Evolutionary conservation across 2,797 vertebrate species (phyloP).

Genomic region (Myotis vivesi): DNA sequence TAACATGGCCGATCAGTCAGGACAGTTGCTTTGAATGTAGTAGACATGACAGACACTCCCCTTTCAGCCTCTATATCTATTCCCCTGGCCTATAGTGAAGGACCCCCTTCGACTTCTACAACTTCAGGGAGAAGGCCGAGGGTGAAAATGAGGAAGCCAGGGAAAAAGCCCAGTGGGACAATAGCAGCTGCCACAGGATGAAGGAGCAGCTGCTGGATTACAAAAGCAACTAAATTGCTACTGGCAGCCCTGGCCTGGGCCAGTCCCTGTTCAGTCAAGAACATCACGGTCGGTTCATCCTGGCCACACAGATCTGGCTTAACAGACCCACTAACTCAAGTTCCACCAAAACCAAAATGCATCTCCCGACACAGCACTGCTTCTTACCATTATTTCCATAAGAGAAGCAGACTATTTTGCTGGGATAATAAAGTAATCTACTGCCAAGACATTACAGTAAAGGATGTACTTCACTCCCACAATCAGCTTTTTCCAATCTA

Average conservation of each 20-base stretch:
- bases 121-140: background rate
- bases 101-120: background rate
- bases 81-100: background rate
- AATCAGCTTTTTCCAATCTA: background rate
- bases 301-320: background rate
- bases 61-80: background rate
- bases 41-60: background rate
- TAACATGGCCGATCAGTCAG: background rate
- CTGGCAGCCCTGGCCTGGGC: background rate
- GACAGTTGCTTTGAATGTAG: background rate
- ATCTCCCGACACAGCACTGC: background rate
- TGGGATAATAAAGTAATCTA: background rate
- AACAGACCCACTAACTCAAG: background rate
- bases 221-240: background rate
- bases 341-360: constrained; percentile 9
- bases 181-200: background rate
- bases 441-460: background rate
- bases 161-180: background rate
- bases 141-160: background rate
- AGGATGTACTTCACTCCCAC: background rate
- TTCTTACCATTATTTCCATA: background rate
- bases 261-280: background rate
- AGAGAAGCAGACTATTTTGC: background rate
- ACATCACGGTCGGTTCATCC: background rate
- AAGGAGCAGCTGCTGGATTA: background rate